Conservation (phyloP, 2,113 vertebrate species). For the Melanocharis versteri region DNA sequence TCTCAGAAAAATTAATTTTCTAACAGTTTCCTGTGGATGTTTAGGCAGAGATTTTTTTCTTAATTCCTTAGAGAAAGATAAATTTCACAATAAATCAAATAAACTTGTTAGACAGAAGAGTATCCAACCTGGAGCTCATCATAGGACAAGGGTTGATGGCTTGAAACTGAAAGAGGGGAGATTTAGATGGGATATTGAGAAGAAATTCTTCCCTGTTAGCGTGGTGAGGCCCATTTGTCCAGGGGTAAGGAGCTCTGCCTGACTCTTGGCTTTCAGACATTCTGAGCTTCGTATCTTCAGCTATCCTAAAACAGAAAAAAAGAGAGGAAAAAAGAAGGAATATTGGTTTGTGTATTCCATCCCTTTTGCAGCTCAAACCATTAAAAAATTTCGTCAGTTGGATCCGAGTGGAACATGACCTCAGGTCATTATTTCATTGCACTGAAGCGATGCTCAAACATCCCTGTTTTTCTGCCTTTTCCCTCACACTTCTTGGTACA, state of each 20-base stretch:
- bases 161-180: background rate
- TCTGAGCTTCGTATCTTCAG: background rate
- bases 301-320: background rate
- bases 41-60: background rate
- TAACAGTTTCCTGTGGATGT: fast-evolving
- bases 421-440: background rate
- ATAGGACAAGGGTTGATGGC: background rate
- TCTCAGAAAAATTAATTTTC: background rate
- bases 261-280: background rate
- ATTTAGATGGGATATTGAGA: background rate
- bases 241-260: background rate
- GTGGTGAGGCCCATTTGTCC: background rate
- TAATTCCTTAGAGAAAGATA: background rate
- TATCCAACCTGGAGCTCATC: background rate
- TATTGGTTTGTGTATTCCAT: background rate
- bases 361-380: background rate
- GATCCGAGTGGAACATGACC: background rate
- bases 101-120: background rate
- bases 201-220: background rate
- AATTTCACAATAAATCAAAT: background rate
- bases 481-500: background rate
- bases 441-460: background rate
- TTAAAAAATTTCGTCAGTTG: background rate
- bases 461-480: background rate
- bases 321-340: too few species aligned